Conservation (phyloP, 2,888 invertebrate species). For the Caenorhabditis imperialis region DNA sequence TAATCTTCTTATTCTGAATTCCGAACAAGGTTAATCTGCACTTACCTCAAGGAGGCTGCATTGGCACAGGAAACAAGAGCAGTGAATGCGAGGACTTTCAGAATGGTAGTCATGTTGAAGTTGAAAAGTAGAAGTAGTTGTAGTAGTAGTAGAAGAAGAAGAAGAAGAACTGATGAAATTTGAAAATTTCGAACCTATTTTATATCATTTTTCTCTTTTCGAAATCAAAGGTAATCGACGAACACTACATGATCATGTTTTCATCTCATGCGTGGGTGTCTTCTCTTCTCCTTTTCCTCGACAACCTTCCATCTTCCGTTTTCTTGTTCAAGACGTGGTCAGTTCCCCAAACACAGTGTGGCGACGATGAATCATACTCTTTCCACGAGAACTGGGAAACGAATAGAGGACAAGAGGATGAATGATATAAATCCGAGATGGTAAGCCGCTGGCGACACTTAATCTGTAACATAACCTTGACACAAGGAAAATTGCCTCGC, state of each 20-base stretch:
- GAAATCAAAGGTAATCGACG: slow-evolving; percentile 30
- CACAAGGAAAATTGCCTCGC: slow-evolving; percentile 41
- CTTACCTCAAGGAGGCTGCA: slow-evolving; percentile 25
- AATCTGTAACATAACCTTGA: slow-evolving; percentile 58
- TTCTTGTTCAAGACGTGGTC: slow-evolving; percentile 21
- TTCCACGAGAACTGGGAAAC: too few species aligned
- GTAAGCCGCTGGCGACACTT: slow-evolving; percentile 49
- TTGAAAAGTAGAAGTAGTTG: background rate
- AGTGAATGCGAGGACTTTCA: slow-evolving; percentile 10
- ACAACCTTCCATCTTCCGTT: background rate
- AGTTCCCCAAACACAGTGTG: slow-evolving; percentile 33
- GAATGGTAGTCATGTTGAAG: slow-evolving; percentile 17
- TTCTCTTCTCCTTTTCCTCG: slow-evolving; percentile 4
- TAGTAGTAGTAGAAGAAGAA: too few species aligned
- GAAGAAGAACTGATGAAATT: slow-evolving; percentile 30
- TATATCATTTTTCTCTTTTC: slow-evolving; percentile 19
- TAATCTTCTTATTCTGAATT: background rate
- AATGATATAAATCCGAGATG: slow-evolving; percentile 56
- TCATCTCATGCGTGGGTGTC: slow-evolving; percentile 32
- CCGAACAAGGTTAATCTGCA: background rate
- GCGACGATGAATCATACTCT: slow-evolving; percentile 31
- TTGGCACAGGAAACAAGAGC: slow-evolving; percentile 17
- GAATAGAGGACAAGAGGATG: slow-evolving; percentile 48
- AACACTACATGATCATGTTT: slow-evolving; percentile 44
- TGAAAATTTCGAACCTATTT: slow-evolving; percentile 16